Conservation (phyloP, 2,888 invertebrate species). For the Cheilosia vulpina region DNA sequence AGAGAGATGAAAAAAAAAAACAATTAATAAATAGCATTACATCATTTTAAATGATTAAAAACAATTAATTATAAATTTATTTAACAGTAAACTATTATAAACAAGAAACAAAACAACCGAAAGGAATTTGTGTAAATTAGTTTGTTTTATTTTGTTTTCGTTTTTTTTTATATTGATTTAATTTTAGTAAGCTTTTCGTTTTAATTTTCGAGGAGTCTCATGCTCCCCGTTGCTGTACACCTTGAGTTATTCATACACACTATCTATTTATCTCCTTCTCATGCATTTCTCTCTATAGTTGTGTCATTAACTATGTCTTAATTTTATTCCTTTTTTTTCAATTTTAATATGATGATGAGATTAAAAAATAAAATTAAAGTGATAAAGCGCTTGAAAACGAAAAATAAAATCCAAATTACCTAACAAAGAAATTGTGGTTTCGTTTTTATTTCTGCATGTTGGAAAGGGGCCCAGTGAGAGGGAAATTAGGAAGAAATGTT, state of each 20-base stretch:
- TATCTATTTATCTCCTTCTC: slow-evolving; percentile 41
- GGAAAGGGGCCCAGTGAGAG: neutral
- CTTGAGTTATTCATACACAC: slow-evolving; percentile 47
- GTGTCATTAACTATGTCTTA: slow-evolving; percentile 61
- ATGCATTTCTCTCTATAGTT: slow-evolving; percentile 68
- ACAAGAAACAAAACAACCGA: slow-evolving; percentile 39
- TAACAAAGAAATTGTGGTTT: slow-evolving; percentile 51
- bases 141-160: slow-evolving; percentile 55
- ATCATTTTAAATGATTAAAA: slow-evolving; percentile 74
- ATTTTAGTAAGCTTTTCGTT: slow-evolving; percentile 5
- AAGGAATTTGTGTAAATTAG: slow-evolving; percentile 63
- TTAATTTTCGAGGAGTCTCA: slow-evolving; percentile 29
- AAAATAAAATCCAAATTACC: slow-evolving; percentile 75
- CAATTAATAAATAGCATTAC: slow-evolving; percentile 70
- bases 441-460: slow-evolving; percentile 8
- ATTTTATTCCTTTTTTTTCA: slow-evolving; percentile 45
- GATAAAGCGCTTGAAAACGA: slow-evolving; percentile 74
- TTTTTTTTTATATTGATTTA: neutral
- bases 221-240: slow-evolving; percentile 51
- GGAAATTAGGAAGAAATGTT: no score
- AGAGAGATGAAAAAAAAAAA: slow-evolving; percentile 34
- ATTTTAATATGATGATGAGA: slow-evolving; percentile 69
- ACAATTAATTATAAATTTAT: slow-evolving; percentile 74
- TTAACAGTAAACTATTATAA: slow-evolving; percentile 72
- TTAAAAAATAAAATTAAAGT: slow-evolving; percentile 74